phyloP scores from a whole-genome alignment of 2,888 invertebrate genomes.

The Plagiodera versicolora region DNA sequence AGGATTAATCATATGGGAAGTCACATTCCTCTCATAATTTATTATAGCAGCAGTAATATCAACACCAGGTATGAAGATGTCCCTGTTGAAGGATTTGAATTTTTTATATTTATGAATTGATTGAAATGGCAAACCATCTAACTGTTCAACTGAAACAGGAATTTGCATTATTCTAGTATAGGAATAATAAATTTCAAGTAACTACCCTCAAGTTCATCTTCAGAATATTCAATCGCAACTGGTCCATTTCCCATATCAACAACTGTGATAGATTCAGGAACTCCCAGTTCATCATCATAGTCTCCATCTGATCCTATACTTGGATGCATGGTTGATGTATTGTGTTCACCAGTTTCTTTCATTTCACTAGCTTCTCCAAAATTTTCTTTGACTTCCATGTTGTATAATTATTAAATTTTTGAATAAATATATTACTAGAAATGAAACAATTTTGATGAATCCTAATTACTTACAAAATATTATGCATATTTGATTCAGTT shows the following conservation, averaged over 20 bases:
- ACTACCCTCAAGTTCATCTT: constrained; percentile 43
- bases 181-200: neutral
- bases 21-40: constrained; percentile 78
- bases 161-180: no score
- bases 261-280: constrained; percentile 74
- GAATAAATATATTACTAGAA: neutral
- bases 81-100: constrained; percentile 73
- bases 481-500: neutral
- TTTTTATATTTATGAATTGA: constrained; percentile 66
- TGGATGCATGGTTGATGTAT: constrained; percentile 31
- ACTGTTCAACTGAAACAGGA: constrained; percentile 34
- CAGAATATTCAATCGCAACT: constrained; percentile 55
- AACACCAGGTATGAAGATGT: constrained; percentile 79
- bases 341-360: constrained; percentile 25
- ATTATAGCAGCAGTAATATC: constrained; percentile 76
- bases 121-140: constrained; percentile 60
- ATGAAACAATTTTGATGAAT: neutral
- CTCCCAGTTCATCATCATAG: constrained; percentile 77
- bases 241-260: constrained; percentile 61
- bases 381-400: constrained; percentile 6
- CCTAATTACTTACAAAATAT: neutral
- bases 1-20: constrained; percentile 84
- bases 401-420: neutral
- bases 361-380: constrained; percentile 7
- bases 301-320: constrained; percentile 62